phyloP scores from a whole-genome alignment of 2,113 vertebrate species.

The Hippocampus barbouri region DNA sequence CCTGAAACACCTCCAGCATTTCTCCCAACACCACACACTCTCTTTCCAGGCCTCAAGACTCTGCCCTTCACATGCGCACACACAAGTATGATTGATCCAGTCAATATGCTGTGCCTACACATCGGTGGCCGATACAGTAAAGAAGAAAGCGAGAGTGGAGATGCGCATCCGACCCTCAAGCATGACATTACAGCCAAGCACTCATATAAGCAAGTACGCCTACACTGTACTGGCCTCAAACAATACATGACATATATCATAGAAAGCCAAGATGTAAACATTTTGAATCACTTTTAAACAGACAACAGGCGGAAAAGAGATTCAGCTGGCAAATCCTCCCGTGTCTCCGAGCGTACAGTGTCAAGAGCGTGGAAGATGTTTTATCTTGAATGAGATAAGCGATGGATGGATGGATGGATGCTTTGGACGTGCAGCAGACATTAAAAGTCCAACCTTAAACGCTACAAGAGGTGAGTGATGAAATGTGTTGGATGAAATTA shows the following conservation, averaged over 20 bases:
- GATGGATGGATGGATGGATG: constrained; percentile 3
- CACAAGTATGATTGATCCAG: constrained; percentile 4
- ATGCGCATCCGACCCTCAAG: constrained; percentile 37
- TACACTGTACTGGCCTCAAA: neutral
- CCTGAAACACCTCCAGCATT: constrained; percentile 30
- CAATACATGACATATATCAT: neutral
- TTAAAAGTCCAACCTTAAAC: neutral
- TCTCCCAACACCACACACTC: constrained; percentile 10
- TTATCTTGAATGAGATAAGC: neutral
- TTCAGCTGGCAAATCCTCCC: too few species aligned
- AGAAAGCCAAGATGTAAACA: neutral
- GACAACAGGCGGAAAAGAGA: too few species aligned
- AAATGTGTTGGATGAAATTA: constrained; percentile 9
- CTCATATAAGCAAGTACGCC: constrained; percentile 12
- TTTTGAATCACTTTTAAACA: too few species aligned
- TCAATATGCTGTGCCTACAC: constrained; percentile 19
- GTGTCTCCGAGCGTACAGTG: neutral
- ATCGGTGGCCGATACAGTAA: constrained; percentile 16
- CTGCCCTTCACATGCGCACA: constrained; percentile 11
- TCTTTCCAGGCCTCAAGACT: constrained; percentile 13
- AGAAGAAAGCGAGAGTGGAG: constrained; percentile 13
- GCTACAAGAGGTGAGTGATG: neutral
- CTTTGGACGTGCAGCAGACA: constrained; percentile 2
- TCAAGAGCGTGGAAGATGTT: neutral
- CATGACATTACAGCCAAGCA: constrained; percentile 41